Evolutionary conservation across 2,888 invertebrate species (phyloP), one percentile per base, ranked within the genome.

Genomic region (Oeneis ivallda): DNA sequence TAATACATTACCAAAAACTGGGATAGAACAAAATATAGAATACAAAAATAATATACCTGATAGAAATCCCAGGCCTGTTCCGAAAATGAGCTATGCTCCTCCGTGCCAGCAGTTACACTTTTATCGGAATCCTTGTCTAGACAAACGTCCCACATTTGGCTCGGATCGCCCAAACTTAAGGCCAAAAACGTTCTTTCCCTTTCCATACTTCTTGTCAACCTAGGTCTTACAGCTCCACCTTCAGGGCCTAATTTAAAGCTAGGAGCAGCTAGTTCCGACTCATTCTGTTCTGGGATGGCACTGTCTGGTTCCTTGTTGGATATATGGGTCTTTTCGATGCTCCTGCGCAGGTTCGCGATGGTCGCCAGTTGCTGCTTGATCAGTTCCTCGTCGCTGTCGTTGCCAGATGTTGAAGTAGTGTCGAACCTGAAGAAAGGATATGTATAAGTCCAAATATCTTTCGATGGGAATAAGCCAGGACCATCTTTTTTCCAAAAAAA

Each of bases 21-120:
- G 37, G 13, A 43, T 43, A 2, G n/a, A 43, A 1, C 10, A 43
- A 13, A 43, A 10, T 13, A 11, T 17, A 17, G 15, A 41, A 34
- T 60, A 26, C 26, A 2, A 26, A 26, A 5, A 26, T 26, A 26
- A 26, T 26, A 4, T 77, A 96, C 96, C 94, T 96, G 98, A 92
- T 98, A 98, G 86, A 96, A 96, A 86, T 98, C 98, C 98, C 98
- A 98, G 57, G 97, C 97, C 77, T 97, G 96, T 84, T 98, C 98
- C 0, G 97, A 97, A 83, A 97, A 95, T 79, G 96, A 96, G 78
- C 95, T 95, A 74, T 95, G 95, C 79, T 95, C 95, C 80, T 96
- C 96, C 0, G 94, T 94, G 32, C 94, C 93, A 10, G 93, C 93
- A 0, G 93, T 94, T 50, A 93, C 92, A 79, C 94, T 95, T 71